Percentiles rank a stretch among this genome's conserved stretches.
phyloP scores from a whole-genome alignment of 2,888 invertebrate species.

The Rhingia campestris region DNA sequence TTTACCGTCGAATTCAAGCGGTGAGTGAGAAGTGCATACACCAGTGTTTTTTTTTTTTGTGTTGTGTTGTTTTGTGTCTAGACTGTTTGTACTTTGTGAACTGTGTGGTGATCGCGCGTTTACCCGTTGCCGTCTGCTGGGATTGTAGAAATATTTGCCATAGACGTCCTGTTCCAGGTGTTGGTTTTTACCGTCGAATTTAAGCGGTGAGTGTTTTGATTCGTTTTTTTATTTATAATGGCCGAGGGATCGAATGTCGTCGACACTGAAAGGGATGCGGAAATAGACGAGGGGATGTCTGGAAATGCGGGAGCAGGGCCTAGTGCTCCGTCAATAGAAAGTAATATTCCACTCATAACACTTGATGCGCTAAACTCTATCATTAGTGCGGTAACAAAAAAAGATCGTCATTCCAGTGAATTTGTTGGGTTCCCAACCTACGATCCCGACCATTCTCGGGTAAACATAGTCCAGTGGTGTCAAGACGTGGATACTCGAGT shows the following conservation, averaged over 20 bases:
- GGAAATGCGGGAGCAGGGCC: neutral
- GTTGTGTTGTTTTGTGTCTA: no score
- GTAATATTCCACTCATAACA: neutral
- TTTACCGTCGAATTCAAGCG: no score
- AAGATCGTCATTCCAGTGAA: conserved; percentile 2
- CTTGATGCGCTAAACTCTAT: conserved; percentile 11
- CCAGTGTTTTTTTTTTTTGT: no score
- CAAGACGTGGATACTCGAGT: neutral
- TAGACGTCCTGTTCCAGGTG: no score
- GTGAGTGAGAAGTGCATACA: no score
- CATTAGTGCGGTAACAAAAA: conserved; percentile 8
- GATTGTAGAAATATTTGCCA: no score
- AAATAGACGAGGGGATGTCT: conserved; percentile 6
- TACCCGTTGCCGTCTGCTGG: no score
- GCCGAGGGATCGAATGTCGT: neutral
- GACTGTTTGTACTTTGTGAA: no score
- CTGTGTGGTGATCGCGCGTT: no score
- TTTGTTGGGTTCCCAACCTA: conserved; percentile 9
- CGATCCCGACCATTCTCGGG: conserved; percentile 22
- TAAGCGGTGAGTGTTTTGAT: neutral
- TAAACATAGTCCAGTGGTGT: conserved; percentile 18
- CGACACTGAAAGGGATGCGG: neutral
- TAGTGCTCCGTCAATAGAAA: neutral
- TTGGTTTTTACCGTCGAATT: no score
- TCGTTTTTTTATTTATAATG: neutral